Conservation (phyloP, 2,797 vertebrate species). For the Sebastes minor region DNA sequence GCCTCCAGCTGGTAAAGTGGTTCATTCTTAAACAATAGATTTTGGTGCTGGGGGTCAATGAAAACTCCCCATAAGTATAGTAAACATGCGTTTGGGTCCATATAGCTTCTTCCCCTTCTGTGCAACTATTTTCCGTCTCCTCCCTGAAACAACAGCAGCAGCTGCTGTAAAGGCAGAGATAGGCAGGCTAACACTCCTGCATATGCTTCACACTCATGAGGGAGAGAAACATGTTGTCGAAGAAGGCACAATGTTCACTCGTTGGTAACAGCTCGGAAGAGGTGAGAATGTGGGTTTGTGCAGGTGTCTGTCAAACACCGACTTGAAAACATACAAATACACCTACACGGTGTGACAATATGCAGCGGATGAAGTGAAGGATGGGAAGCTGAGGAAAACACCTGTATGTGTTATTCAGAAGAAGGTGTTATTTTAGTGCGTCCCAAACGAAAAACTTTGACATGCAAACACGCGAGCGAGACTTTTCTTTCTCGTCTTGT, state of each 20-base stretch:
- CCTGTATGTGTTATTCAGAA: background rate
- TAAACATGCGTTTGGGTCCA: background rate
- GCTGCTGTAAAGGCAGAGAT: conserved; percentile 14
- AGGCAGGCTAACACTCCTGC: conserved; percentile 13
- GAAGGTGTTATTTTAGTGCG: background rate
- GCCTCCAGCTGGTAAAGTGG: background rate
- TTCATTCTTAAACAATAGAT: background rate
- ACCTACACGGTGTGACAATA: background rate
- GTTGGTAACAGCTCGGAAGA: background rate
- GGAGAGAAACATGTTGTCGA: background rate
- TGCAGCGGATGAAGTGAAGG: background rate
- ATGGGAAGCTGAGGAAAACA: background rate
- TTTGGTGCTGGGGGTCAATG: background rate
- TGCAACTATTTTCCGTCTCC: background rate
- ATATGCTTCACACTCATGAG: conserved; percentile 31
- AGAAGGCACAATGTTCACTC: conserved; percentile 10
- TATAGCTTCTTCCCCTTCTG: background rate
- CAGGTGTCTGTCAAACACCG: conserved; percentile 45
- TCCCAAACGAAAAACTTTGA: background rate
- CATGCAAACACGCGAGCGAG: background rate
- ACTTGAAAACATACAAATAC: conserved; percentile 5
- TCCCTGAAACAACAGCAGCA: background rate
- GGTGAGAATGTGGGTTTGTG: conserved; percentile 30
- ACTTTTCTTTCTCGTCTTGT: background rate
- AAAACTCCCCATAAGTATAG: background rate